Conservation (phyloP, 2,888 invertebrate species). For the Pristionchus arcanus region DNA sequence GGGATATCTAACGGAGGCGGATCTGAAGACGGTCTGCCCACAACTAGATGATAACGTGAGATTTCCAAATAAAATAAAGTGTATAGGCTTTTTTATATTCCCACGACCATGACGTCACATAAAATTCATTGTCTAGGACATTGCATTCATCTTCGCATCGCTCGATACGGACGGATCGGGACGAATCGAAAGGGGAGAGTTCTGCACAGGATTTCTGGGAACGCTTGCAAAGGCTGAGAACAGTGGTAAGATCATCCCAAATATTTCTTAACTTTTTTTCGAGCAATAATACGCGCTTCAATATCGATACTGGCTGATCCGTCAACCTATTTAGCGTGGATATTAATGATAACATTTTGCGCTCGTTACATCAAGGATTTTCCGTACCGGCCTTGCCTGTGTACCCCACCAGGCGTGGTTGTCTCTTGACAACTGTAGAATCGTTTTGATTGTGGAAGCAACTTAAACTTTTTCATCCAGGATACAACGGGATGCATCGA, state of each 20-base stretch:
- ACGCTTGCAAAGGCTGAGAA: constrained; percentile 71
- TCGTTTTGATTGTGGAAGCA: too few species aligned
- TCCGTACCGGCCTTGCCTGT: too few species aligned
- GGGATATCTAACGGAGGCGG: constrained; percentile 80
- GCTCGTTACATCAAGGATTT: too few species aligned
- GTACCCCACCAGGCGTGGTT: too few species aligned
- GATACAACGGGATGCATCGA: constrained; percentile 67
- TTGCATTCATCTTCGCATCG: constrained; percentile 72
- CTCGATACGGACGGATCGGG: constrained; percentile 72
- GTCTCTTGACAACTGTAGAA: too few species aligned
- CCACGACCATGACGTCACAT: neutral
- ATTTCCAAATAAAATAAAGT: neutral
- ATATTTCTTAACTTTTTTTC: too few species aligned
- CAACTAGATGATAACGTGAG: constrained; percentile 77
- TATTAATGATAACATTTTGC: too few species aligned
- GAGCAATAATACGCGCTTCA: too few species aligned
- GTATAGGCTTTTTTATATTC: neutral
- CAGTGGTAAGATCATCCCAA: constrained; percentile 57
- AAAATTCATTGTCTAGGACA: constrained; percentile 61
- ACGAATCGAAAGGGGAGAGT: constrained; percentile 78
- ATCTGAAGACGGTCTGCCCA: constrained; percentile 80
- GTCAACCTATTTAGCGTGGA: too few species aligned
- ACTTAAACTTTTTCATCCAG: too few species aligned
- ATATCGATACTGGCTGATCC: too few species aligned
- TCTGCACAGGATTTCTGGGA: constrained; percentile 80